phyloP scores from a whole-genome alignment of 2,113 vertebrate genomes.

The Delphinapterus leucas region DNA sequence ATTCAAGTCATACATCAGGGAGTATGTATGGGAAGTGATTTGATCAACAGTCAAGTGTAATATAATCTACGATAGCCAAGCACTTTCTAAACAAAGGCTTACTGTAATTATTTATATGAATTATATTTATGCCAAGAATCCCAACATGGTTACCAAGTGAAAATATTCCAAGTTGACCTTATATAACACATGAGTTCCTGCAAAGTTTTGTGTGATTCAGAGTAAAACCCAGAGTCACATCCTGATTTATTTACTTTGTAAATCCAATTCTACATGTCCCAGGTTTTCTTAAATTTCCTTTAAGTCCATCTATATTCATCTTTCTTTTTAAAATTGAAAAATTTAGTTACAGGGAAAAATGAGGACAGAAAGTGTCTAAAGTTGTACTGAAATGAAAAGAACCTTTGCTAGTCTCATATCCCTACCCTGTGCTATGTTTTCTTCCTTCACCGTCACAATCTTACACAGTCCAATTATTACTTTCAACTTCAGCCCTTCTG shows the following conservation, averaged over 20 bases:
- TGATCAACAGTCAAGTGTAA: background rate
- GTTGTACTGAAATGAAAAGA: background rate
- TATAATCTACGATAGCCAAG: background rate
- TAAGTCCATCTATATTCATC: background rate
- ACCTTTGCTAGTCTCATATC: background rate
- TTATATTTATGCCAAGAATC: background rate
- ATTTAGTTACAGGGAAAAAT: background rate
- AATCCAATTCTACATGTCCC: background rate
- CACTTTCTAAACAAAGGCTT: background rate
- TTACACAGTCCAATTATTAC: background rate
- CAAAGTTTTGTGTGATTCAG: background rate
- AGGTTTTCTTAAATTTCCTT: background rate
- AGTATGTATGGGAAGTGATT: background rate
- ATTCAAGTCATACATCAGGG: background rate
- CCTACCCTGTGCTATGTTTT: background rate
- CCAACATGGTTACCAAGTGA: background rate
- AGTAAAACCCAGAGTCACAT: background rate
- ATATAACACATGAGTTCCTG: background rate
- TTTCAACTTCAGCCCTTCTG: background rate
- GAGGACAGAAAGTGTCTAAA: background rate
- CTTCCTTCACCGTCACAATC: background rate
- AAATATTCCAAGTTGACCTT: background rate
- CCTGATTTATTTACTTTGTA: background rate
- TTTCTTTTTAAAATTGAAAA: conserved; percentile 28
- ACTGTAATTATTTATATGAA: background rate